Evolutionary conservation across 2,113 vertebrate genomes (phyloP).

Genomic region (Erythrocercus mccallii): DNA sequence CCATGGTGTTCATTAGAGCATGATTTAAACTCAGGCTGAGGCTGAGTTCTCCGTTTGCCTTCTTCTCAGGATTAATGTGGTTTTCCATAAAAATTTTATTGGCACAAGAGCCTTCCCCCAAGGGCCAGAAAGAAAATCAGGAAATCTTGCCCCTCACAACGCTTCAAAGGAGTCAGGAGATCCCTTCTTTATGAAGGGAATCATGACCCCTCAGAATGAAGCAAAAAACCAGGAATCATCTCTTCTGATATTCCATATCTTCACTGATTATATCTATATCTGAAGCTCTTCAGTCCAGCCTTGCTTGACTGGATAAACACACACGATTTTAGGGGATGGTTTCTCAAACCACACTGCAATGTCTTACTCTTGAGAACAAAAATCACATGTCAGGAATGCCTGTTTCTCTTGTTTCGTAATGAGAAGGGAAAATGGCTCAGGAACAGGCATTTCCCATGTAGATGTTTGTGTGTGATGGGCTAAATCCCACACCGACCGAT

Average conservation of each 20-base stretch:
- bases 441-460: neutral
- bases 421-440: neutral
- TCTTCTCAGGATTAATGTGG: neutral
- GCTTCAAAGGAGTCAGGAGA: neutral
- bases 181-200: neutral
- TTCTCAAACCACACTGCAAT: neutral
- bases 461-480: neutral
- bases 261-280: neutral
- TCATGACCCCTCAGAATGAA: neutral
- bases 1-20: neutral
- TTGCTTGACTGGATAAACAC: neutral
- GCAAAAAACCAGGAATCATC: neutral
- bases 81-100: neutral
- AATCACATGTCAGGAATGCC: neutral
- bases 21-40: neutral
- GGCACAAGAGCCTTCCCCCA: neutral
- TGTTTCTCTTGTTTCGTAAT: neutral
- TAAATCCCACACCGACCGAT: neutral
- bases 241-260: neutral
- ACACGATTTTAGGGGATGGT: neutral
- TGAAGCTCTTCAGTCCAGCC: neutral
- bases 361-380: neutral
- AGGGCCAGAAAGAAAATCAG: neutral
- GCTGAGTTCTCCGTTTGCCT: neutral
- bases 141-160: neutral